Conservation (phyloP, 2,888 invertebrate species). For the Rhorus exstirpatorius region DNA sequence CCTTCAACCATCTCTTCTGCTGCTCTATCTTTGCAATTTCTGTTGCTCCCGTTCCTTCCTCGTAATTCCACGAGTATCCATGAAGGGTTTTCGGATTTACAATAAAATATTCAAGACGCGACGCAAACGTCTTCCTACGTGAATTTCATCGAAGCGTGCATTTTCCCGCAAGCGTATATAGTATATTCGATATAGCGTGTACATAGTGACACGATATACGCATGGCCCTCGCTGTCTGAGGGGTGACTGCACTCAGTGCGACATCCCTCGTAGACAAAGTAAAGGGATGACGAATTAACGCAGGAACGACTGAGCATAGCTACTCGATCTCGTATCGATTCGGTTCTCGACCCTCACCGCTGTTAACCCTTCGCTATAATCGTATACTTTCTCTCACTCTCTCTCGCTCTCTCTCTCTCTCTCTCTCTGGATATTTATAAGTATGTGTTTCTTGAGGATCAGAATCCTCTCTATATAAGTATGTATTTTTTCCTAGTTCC, state of each 20-base stretch:
- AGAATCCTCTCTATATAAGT: no score
- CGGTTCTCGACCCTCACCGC: slow-evolving; percentile 46
- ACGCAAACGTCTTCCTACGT: slow-evolving; percentile 69
- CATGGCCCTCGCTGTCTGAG: slow-evolving; percentile 59
- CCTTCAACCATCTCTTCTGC: slow-evolving; percentile 23
- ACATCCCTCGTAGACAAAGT: slow-evolving; percentile 5
- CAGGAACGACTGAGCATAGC: slow-evolving; percentile 69
- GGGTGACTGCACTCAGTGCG: slow-evolving; percentile 67
- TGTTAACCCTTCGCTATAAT: slow-evolving; percentile 12
- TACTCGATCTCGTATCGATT: slow-evolving; percentile 74
- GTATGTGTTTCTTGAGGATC: no score
- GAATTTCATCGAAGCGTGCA: slow-evolving; percentile 69
- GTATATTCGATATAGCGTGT: slow-evolving; percentile 32
- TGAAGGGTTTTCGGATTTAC: slow-evolving; percentile 59
- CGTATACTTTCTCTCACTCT: background rate
- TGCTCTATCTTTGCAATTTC: slow-evolving; percentile 31
- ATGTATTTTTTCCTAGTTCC: no score
- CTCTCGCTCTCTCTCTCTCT: no score
- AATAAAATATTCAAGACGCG: slow-evolving; percentile 71
- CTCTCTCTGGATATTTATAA: no score
- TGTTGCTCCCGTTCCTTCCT: slow-evolving; percentile 56
- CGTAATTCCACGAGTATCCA: slow-evolving; percentile 60
- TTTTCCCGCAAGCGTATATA: slow-evolving; percentile 41
- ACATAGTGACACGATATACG: slow-evolving; percentile 55
- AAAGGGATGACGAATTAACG: slow-evolving; percentile 65